These are phyloP conservation scores for Polia nebulosa DNA, from an alignment of 2,888 invertebrate genomes.

Conservation along the genomic window DNA sequence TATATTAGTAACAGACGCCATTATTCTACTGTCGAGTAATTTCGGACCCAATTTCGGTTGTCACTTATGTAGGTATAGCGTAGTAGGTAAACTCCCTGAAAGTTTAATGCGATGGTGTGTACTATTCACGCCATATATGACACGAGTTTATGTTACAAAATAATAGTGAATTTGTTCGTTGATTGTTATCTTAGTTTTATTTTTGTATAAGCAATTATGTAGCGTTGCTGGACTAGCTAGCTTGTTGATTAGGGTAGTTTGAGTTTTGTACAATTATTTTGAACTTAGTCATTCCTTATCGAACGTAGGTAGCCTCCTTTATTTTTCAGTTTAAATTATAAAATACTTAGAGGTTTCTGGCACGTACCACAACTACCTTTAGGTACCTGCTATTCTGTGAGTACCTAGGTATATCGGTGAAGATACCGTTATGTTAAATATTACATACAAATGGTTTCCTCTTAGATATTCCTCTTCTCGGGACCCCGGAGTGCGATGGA, in stretches of 20 bases:
- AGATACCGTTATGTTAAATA: constrained; percentile 65
- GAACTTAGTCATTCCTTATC: not conserved
- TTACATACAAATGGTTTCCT: constrained; percentile 66
- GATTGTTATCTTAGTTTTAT: constrained; percentile 47
- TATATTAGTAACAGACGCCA: constrained; percentile 74
- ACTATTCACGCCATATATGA: constrained; percentile 61
- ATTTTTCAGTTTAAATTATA: not conserved
- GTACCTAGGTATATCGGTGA: constrained; percentile 11
- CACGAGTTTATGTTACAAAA: constrained; percentile 51
- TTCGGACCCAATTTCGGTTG: constrained; percentile 73
- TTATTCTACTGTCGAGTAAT: constrained; percentile 73
- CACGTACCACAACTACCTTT: not conserved
- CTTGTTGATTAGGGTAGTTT: not conserved
- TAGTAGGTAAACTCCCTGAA: constrained; percentile 70
- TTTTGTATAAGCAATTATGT: constrained; percentile 29
- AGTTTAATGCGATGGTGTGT: constrained; percentile 70
- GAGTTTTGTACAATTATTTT: not conserved
- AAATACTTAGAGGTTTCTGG: not conserved
- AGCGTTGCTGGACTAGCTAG: not conserved
- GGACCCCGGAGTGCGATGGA: constrained; percentile 46
- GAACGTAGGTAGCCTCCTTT: not conserved
- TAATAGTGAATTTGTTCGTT: constrained; percentile 55
- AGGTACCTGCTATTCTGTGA: constrained; percentile 28
- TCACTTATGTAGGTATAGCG: constrained; percentile 67
- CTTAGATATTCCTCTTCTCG: constrained; percentile 64